These are phyloP conservation scores for Masnerella sp. DNA, from an alignment of 2,888 invertebrate genomes.

Conservation along the genomic window DNA sequence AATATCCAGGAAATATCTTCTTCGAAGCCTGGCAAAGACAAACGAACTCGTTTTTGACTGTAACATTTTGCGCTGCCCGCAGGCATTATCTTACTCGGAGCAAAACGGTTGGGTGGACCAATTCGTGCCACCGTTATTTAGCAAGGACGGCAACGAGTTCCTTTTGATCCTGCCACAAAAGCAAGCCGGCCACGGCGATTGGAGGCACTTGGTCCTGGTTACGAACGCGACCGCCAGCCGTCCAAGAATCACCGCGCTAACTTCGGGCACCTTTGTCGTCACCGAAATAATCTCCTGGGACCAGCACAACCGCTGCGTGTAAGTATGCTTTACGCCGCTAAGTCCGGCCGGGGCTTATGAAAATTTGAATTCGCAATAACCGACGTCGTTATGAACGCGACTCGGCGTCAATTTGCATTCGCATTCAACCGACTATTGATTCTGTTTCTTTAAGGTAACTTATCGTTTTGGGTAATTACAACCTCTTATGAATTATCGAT, in stretches of 20 bases:
- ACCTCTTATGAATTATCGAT: too few species aligned
- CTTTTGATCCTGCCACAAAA: slow-evolving; percentile 86
- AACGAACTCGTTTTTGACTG: slow-evolving; percentile 1
- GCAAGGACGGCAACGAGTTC: slow-evolving; percentile 83
- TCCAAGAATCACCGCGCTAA: slow-evolving; percentile 79
- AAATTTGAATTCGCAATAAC: slow-evolving; percentile 50
- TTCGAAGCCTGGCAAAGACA: too few species aligned
- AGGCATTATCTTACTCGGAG: slow-evolving; percentile 74
- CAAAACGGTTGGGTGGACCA: slow-evolving; percentile 88
- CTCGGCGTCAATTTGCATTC: slow-evolving; percentile 45
- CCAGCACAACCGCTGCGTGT: slow-evolving; percentile 82
- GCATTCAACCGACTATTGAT: slow-evolving; percentile 27
- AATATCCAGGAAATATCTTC: too few species aligned
- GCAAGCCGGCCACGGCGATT: slow-evolving; percentile 80
- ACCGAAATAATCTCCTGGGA: slow-evolving; percentile 88
- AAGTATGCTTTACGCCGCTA: slow-evolving; percentile 72
- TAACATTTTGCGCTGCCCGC: slow-evolving; percentile 38
- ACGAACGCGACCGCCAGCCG: slow-evolving; percentile 71
- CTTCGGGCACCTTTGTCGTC: slow-evolving; percentile 84
- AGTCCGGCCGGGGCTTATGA: slow-evolving; percentile 30
- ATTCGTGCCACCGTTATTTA: slow-evolving; percentile 85
- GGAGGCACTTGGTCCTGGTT: slow-evolving; percentile 83
- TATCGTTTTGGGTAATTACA: too few species aligned
- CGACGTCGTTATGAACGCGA: slow-evolving; percentile 1
- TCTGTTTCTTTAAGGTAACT: too few species aligned